Evolutionary conservation across 2,888 invertebrate species (phyloP).

Genomic region (Andrena chrysosceles): DNA sequence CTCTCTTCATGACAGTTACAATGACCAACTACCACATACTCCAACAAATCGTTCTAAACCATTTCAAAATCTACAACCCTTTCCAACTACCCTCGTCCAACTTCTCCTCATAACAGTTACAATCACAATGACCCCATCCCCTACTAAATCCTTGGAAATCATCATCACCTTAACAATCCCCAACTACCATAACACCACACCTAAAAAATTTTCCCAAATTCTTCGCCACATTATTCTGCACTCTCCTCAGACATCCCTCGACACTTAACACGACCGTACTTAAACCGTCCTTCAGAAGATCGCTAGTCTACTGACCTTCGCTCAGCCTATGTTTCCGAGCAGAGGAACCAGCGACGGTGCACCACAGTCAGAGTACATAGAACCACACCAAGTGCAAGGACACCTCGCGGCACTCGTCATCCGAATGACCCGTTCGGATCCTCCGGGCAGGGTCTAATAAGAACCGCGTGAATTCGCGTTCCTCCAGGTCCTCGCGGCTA

Average conservation of each 20-base stretch:
- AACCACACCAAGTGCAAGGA: conserved; percentile 50
- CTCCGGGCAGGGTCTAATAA: conserved; percentile 40
- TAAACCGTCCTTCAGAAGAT: neutral
- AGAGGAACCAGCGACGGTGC: neutral
- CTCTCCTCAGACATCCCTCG: too few relatives aligned
- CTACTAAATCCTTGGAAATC: neutral
- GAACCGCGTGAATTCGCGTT: conserved; percentile 33
- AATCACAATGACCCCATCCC: neutral
- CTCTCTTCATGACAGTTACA: too few relatives aligned
- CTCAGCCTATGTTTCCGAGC: neutral
- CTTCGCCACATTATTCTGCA: too few relatives aligned
- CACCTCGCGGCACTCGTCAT: conserved; percentile 57
- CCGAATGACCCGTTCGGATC: conserved; percentile 46
- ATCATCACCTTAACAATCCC: too few relatives aligned
- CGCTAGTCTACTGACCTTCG: conserved; percentile 30
- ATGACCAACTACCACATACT: too few relatives aligned
- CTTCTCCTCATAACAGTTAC: too few relatives aligned
- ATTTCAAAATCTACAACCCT: too few relatives aligned
- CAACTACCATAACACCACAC: too few relatives aligned
- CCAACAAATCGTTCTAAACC: too few relatives aligned
- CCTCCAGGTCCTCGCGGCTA: conserved; percentile 10
- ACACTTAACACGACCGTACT: too few relatives aligned
- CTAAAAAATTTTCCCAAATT: neutral
- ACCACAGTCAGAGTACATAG: conserved; percentile 10
- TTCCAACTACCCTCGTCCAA: too few relatives aligned